Conservation (phyloP, 2,888 invertebrate species). For the Hofmannophila pseudospretella region DNA sequence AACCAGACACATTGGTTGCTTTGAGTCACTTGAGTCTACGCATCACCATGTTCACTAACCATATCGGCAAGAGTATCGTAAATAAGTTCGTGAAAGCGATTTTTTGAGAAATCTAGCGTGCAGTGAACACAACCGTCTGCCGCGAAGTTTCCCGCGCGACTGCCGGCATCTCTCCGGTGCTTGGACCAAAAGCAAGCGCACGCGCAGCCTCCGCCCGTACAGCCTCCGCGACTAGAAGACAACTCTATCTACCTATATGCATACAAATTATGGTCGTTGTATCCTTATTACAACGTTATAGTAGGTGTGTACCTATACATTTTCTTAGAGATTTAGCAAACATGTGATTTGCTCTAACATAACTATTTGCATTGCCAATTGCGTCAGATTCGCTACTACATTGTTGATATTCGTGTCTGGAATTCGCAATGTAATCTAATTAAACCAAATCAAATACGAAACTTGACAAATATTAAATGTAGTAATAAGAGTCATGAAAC, state of each 20-base stretch:
- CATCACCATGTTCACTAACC: conserved; percentile 45
- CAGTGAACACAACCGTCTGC: conserved; percentile 39
- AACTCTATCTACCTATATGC: background rate
- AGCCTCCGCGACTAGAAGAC: conserved; percentile 37
- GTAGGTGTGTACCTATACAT: background rate
- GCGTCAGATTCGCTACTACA: no score
- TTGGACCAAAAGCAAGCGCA: conserved; percentile 45
- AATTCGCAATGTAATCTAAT: no score
- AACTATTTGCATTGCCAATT: no score
- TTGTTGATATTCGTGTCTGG: no score
- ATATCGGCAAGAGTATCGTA: conserved; percentile 47
- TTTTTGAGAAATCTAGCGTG: conserved; percentile 7
- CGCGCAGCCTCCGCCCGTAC: conserved; percentile 34
- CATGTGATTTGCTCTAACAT: no score
- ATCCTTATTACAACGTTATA: no score
- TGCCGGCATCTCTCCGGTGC: conserved; percentile 41
- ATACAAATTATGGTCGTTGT: no score
- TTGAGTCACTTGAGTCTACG: conserved; percentile 32
- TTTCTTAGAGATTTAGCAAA: no score
- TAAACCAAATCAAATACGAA: no score
- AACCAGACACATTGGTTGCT: conserved; percentile 40
- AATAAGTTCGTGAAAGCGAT: conserved; percentile 55
- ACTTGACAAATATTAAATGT: no score
- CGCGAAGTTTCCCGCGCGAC: conserved; percentile 68
- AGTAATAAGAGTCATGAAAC: no score